Evolutionary conservation across 2,888 invertebrate genomes (phyloP), one percentile per base, ranked within the genome.

Genomic region (Leptopilina myrica): DNA sequence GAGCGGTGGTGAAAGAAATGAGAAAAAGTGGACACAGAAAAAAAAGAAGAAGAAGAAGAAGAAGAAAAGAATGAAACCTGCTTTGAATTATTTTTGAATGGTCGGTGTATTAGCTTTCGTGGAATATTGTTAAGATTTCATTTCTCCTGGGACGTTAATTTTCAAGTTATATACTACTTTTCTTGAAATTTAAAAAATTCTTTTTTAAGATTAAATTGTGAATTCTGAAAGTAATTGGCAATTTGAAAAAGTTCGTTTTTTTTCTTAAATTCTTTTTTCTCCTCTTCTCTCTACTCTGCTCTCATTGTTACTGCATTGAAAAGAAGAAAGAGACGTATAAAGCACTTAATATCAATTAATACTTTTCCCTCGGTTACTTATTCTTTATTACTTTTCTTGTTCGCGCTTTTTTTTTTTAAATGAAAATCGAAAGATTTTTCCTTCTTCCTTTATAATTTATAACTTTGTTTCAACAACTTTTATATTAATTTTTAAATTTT

Each of bases 361-460:
- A 20, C 15, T 62, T 62, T 62, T 62, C 20, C 62, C 20, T 15
- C 62, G 15, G 62, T 62, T 20, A 62, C 20, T 12, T 49, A 62
- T 62, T 62, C 62, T 62, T 62, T 62, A 20, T 62, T 49, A 49
- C 49, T 49, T 49, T 49, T 8, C 7, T 15, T 15, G 43, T 43
- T 43, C 43, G 43, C 15, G 15, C 8, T 62, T 62, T 20, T 62
- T 62, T 62, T 20, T 20, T n/a, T n/a, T n/a, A n/a, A 62, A 62
- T 62, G 8, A 15, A 33, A 59, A n/a, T 59, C 14, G n/a, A 56
- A 33, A 82, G 80, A 75, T 83, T 81, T 49, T 69, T 62, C 26
- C 43, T 14, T 62, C 76, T 12, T n/a, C 11, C 11, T 46, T 46
- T 46, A 46, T 46, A 9, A 46, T 49, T 1, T 49, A 11, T 49